Evolutionary conservation across 2,888 invertebrate species (phyloP).

Genomic region (Meteorus colon): DNA sequence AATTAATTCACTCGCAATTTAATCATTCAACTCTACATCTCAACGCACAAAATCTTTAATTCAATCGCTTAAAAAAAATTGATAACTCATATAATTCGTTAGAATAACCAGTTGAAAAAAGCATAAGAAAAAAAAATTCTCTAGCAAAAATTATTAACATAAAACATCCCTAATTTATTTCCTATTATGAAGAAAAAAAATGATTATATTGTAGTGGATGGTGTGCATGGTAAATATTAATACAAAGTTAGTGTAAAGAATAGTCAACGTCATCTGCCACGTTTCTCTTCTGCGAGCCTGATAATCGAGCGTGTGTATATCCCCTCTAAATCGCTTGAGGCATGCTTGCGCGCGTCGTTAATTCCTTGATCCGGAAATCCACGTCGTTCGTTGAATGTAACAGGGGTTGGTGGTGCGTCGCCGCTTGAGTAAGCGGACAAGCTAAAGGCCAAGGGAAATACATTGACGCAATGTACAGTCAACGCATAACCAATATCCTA

Average conservation of each 20-base stretch:
- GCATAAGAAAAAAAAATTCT: neutral
- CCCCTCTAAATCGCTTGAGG: slow-evolving; percentile 68
- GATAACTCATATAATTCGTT: neutral
- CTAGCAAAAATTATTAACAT: too few species aligned
- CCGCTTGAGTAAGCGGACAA: slow-evolving; percentile 17
- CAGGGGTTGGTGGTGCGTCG: slow-evolving; percentile 25
- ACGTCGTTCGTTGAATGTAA: slow-evolving; percentile 29
- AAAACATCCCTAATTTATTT: too few species aligned
- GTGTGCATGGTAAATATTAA: neutral
- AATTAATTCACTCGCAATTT: slow-evolving; percentile 5
- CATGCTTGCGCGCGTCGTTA: slow-evolving; percentile 47
- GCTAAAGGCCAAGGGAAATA: slow-evolving; percentile 14
- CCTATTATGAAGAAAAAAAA: neutral
- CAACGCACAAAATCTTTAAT: neutral
- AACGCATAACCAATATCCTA: neutral
- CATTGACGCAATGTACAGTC: neutral
- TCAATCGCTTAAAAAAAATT: neutral
- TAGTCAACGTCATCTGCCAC: slow-evolving; percentile 34
- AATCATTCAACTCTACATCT: neutral
- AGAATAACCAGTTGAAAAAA: neutral
- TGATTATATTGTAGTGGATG: neutral
- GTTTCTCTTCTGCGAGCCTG: slow-evolving; percentile 63
- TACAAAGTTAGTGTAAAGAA: slow-evolving; percentile 2
- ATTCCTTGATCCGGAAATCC: slow-evolving; percentile 54
- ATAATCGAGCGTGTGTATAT: slow-evolving; percentile 64